phyloP scores from a whole-genome alignment of 2,797 vertebrate species.

The Aselliscus stoliczkanus region DNA sequence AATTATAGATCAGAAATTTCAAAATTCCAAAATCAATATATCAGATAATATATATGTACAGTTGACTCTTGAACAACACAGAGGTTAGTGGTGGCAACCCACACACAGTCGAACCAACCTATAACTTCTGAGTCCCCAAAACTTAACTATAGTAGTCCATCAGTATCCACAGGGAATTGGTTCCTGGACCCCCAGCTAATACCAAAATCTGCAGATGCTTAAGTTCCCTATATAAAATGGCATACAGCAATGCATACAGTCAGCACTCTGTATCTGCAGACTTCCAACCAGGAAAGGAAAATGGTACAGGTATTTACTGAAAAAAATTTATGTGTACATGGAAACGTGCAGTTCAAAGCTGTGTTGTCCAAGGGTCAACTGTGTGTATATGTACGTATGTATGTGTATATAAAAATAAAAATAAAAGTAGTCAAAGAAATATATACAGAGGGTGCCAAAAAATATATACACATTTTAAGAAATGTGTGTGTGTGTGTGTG shows the following conservation, averaged over 20 bases:
- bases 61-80: background rate
- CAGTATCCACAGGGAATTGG: too few species aligned
- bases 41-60: background rate
- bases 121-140: background rate
- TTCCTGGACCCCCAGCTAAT: background rate
- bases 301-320: background rate
- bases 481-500: too few species aligned
- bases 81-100: background rate
- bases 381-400: background rate
- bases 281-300: background rate
- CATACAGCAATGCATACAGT: background rate
- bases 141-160: too few species aligned
- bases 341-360: background rate
- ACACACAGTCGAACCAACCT: background rate
- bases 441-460: background rate
- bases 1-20: background rate
- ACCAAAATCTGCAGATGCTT: background rate
- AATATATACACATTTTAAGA: too few species aligned
- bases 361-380: background rate
- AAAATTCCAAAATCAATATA: background rate
- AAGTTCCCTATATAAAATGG: background rate
- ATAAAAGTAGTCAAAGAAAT: background rate
- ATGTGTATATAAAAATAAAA: background rate
- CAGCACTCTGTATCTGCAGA: background rate
- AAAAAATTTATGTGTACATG: background rate